Conservation (phyloP, 2,113 vertebrate genomes). For the Rutilus rutilus region DNA sequence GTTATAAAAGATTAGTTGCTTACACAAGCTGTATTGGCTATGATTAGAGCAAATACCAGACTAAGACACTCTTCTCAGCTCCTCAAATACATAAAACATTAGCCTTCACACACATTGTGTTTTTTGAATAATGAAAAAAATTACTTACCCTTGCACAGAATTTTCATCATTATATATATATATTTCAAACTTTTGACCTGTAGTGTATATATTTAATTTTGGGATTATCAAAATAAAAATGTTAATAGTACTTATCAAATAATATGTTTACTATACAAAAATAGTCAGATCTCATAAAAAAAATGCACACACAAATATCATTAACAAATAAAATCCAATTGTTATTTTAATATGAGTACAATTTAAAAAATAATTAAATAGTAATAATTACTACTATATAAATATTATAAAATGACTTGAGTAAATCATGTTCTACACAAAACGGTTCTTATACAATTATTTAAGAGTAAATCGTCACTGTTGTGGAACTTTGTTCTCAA, state of each 20-base stretch:
- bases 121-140: too few species aligned
- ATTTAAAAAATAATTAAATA: neutral
- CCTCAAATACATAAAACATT: too few species aligned
- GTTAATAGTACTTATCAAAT: neutral
- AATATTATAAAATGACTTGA: neutral
- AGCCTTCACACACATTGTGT: too few species aligned
- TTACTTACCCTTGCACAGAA: too few species aligned
- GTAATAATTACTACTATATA: neutral
- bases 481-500: neutral
- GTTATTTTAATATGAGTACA: neutral
- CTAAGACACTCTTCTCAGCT: too few species aligned
- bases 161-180: too few species aligned
- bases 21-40: too few species aligned
- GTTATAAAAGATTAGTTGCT: too few species aligned
- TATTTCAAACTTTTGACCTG: neutral
- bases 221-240: neutral
- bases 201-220: neutral
- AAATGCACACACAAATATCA: neutral
- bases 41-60: too few species aligned
- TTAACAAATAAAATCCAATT: neutral
- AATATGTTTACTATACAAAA: neutral
- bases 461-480: neutral
- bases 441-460: neutral
- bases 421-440: neutral
- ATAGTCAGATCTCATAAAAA: neutral